These are phyloP conservation scores for Cryptoblepharus egeriae DNA, from an alignment of 2,797 vertebrate species.

Conservation along the genomic window DNA sequence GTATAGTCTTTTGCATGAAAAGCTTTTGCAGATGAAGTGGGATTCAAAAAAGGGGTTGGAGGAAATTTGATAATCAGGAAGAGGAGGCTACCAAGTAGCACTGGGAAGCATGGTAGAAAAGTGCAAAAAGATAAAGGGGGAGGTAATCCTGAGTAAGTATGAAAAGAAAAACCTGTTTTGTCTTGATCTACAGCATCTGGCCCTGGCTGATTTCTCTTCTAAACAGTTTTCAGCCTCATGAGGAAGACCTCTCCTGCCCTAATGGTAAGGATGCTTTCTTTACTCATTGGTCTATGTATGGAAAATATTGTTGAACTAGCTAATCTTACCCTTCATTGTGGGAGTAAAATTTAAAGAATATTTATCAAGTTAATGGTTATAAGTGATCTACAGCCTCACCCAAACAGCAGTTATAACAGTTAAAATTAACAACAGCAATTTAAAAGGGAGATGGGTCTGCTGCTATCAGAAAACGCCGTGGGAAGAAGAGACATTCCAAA, in stretches of 20 bases:
- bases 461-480: no score
- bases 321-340: no score
- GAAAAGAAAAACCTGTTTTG: background rate
- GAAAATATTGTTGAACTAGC: background rate
- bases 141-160: background rate
- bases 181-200: conserved; percentile 86
- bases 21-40: background rate
- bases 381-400: no score
- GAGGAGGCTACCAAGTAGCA: background rate
- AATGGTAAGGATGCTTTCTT: conserved; percentile 81
- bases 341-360: no score
- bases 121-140: background rate
- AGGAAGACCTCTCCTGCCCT: conserved; percentile 86
- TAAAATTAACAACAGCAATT: no score
- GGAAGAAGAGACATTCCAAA: no score
- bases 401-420: no score
- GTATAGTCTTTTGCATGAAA: background rate
- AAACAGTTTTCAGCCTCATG: conserved; percentile 94
- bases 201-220: conserved; percentile 96
- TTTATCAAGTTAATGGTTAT: no score
- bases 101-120: background rate
- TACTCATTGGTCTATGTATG: conserved; percentile 17
- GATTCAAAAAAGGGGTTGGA: background rate
- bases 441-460: no score
- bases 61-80: background rate